These are phyloP conservation scores for Agrotis puta DNA, from an alignment of 2,888 invertebrate species.

Conservation along the genomic window DNA sequence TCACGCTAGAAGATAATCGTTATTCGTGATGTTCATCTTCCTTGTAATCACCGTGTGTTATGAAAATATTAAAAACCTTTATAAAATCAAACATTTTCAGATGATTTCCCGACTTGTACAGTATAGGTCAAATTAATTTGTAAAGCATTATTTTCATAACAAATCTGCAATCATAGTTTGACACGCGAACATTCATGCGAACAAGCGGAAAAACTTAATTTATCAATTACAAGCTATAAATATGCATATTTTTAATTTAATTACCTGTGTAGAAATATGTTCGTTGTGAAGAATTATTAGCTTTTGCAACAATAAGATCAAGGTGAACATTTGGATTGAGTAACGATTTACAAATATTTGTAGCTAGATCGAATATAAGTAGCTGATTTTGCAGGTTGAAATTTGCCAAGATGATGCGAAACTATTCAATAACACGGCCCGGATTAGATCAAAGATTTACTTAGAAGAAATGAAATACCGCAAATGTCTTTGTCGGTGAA, in stretches of 20 bases:
- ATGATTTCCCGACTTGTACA: slow-evolving; percentile 33
- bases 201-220: slow-evolving; percentile 55
- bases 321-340: slow-evolving; percentile 49
- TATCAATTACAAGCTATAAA: slow-evolving; percentile 59
- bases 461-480: slow-evolving; percentile 55
- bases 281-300: slow-evolving; percentile 42
- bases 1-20: too few relatives aligned
- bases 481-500: slow-evolving; percentile 61
- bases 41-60: too few relatives aligned
- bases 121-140: slow-evolving; percentile 60
- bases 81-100: slow-evolving; percentile 10
- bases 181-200: slow-evolving; percentile 60
- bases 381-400: slow-evolving; percentile 14
- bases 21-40: neutral
- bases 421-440: slow-evolving; percentile 21
- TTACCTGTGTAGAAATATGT: slow-evolving; percentile 40
- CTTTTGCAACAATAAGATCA: slow-evolving; percentile 57
- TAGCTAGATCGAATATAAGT: slow-evolving; percentile 5
- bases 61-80: neutral
- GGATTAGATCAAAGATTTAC: slow-evolving; percentile 36
- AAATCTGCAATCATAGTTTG: slow-evolving; percentile 46
- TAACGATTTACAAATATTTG: slow-evolving; percentile 38
- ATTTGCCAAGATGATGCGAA: slow-evolving; percentile 30
- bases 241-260: slow-evolving; percentile 56
- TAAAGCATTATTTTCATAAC: slow-evolving; percentile 48